Evolutionary conservation across 2,113 vertebrate species (phyloP).

Genomic region (Poeciliopsis retropinna): DNA sequence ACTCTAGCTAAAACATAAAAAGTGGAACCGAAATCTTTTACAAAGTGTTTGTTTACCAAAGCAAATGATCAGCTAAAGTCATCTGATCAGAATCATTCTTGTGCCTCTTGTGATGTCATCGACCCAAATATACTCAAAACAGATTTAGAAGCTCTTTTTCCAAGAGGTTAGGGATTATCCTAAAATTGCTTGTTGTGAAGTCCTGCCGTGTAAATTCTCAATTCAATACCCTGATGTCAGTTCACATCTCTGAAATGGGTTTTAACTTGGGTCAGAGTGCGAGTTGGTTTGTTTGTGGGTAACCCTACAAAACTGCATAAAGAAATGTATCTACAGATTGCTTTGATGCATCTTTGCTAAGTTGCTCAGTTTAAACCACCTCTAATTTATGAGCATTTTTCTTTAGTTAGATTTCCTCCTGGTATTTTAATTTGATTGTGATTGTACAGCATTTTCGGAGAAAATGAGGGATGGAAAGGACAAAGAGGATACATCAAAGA

Average conservation of each 20-base stretch:
- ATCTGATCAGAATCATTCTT: too few relatives aligned
- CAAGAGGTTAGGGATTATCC: too few relatives aligned
- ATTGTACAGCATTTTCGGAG: background rate
- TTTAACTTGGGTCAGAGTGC: background rate
- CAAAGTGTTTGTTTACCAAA: too few relatives aligned
- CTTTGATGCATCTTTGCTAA: background rate
- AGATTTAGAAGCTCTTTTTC: too few relatives aligned
- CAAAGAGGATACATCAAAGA: background rate
- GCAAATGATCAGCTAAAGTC: too few relatives aligned
- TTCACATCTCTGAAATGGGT: background rate
- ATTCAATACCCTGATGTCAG: background rate
- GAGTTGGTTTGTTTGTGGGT: background rate
- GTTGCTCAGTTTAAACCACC: background rate
- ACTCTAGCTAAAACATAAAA: too few relatives aligned
- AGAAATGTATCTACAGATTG: background rate
- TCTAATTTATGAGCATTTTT: background rate
- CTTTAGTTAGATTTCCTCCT: too few relatives aligned
- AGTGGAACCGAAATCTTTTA: too few relatives aligned
- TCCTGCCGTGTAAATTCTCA: too few relatives aligned
- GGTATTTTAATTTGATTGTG: background rate
- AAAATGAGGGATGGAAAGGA: background rate
- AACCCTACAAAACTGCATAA: background rate
- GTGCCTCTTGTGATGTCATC: too few relatives aligned
- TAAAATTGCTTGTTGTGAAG: too few relatives aligned
- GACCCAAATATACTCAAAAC: too few relatives aligned